These are phyloP conservation scores for Leguminivora glycinivorella DNA, from an alignment of 1,140 invertebrate genomes.

Conservation along the genomic window DNA sequence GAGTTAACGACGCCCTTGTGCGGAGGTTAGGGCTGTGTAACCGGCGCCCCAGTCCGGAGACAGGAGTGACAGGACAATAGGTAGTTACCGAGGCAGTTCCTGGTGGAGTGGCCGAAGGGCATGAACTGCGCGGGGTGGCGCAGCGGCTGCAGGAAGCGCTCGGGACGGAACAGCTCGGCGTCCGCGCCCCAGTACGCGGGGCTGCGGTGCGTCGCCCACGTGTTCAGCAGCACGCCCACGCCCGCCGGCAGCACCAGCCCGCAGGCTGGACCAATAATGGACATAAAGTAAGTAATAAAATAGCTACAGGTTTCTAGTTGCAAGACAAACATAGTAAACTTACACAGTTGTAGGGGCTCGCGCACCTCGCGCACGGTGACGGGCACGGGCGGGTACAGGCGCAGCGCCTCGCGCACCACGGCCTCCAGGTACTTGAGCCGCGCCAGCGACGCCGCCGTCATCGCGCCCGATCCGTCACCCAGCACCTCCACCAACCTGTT, in stretches of 20 bases:
- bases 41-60: too few species aligned
- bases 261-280: too few species aligned
- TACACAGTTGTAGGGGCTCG: slow-evolving; percentile 50
- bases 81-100: slow-evolving; percentile 6
- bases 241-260: slow-evolving; percentile 14
- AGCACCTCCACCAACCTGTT: not conserved
- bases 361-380: slow-evolving; percentile 71
- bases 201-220: slow-evolving; percentile 4
- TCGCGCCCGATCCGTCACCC: not conserved
- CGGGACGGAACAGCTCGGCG: not conserved
- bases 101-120: not conserved
- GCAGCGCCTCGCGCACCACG: slow-evolving; percentile 82
- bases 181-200: not conserved
- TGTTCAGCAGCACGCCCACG: slow-evolving; percentile 1
- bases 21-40: too few species aligned
- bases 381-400: slow-evolving; percentile 82
- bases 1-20: too few species aligned
- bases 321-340: too few species aligned
- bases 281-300: too few species aligned
- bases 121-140: slow-evolving; percentile 9
- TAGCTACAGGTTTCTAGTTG: too few species aligned
- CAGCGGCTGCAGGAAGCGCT: slow-evolving; percentile 4
- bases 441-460: slow-evolving; percentile 51
- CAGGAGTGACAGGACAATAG: too few species aligned
- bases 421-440: slow-evolving; percentile 82